phyloP scores from a whole-genome alignment of 92 coral and sea anemone species.

The Hydrozoanthus gracilis region DNA sequence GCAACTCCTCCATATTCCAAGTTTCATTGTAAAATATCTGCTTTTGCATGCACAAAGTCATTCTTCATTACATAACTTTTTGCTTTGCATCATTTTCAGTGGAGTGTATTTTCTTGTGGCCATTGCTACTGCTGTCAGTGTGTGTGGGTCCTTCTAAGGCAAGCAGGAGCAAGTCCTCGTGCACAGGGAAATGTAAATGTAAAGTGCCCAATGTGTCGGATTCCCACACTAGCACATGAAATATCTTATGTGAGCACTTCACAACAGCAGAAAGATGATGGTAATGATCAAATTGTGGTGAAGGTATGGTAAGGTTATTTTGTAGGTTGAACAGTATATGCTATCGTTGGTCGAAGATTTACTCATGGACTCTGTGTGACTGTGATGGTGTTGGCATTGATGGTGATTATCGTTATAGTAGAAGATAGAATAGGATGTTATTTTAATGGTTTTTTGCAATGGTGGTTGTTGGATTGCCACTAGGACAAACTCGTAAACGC shows the following conservation, averaged over 20 bases:
- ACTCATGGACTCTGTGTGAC: too few relatives aligned
- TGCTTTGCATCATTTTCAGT: constrained; percentile 57
- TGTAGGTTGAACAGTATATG: too few relatives aligned
- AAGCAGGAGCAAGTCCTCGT: constrained; percentile 86
- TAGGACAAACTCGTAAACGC: too few relatives aligned
- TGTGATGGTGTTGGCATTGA: too few relatives aligned
- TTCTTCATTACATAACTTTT: background rate
- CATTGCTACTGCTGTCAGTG: constrained; percentile 96
- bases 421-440: too few relatives aligned
- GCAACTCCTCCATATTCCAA: too few relatives aligned
- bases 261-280: constrained; percentile 54
- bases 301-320: constrained; percentile 62
- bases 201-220: constrained; percentile 96
- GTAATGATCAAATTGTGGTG: constrained; percentile 70
- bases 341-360: too few relatives aligned
- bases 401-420: too few relatives aligned
- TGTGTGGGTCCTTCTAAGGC: constrained; percentile 93
- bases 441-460: too few relatives aligned
- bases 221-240: constrained; percentile 84
- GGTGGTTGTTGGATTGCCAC: too few relatives aligned
- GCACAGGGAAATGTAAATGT: constrained; percentile 79
- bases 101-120: constrained; percentile 99
- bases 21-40: too few relatives aligned
- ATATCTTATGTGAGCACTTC: constrained; percentile 93
- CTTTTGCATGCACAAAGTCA: too few relatives aligned